A percentile compares a stretch with the other conserved stretches of the same genome.
These are phyloP conservation scores for Gryllus bimaculatus DNA, from an alignment of 1,140 invertebrate species.

Conservation along the genomic window DNA sequence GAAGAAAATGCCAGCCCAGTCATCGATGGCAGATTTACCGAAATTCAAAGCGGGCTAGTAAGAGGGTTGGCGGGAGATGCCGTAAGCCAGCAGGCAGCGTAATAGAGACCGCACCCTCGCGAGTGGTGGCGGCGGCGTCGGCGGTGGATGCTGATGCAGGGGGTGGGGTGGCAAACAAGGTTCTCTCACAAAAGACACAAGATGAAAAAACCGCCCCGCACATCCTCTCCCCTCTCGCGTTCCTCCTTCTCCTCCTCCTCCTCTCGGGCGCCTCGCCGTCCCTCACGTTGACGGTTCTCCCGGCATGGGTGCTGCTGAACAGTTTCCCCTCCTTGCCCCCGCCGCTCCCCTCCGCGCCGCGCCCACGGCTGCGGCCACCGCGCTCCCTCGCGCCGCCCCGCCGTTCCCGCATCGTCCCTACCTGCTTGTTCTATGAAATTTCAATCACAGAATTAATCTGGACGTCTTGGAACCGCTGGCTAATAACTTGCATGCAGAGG, in stretches of 20 bases:
- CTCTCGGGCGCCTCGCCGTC: not conserved
- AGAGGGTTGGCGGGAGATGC: too few relatives aligned
- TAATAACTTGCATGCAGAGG: constrained; percentile 20
- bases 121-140: not conserved
- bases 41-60: too few relatives aligned
- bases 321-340: not conserved
- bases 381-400: not conserved
- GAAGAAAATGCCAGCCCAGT: too few relatives aligned
- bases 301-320: not conserved
- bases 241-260: not conserved
- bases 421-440: constrained; percentile 23
- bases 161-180: not conserved
- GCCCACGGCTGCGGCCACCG: not conserved
- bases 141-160: not conserved
- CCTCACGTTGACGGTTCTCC: not conserved
- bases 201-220: not conserved
- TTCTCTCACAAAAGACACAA: constrained; percentile 14
- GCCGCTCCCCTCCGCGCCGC: not conserved
- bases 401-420: constrained; percentile 11
- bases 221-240: not conserved
- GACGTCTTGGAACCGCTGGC: constrained; percentile 23
- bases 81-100: not conserved
- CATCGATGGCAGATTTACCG: too few relatives aligned
- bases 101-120: not conserved
- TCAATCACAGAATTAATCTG: constrained; percentile 25